Conservation (phyloP, 1,140 invertebrate species). For the Micrasema minimum region DNA sequence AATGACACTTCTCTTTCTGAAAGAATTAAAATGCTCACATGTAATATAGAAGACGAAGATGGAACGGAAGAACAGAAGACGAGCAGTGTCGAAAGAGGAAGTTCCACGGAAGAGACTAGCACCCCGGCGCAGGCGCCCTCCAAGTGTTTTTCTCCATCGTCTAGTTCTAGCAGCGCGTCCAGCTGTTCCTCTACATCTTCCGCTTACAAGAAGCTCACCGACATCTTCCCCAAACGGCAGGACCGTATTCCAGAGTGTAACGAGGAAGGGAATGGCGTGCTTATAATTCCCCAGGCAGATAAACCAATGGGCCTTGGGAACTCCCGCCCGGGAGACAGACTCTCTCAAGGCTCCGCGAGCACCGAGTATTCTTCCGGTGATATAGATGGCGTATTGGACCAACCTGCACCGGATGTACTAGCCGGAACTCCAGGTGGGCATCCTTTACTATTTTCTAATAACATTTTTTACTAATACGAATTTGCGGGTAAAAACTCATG, state of each 20-base stretch:
- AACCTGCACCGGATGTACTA: constrained; percentile 77
- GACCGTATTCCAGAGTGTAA: constrained; percentile 61
- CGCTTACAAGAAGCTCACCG: constrained; percentile 76
- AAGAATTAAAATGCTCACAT: constrained; percentile 82
- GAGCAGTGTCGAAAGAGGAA: constrained; percentile 47
- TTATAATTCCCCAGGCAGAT: constrained; percentile 60
- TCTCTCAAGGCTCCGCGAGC: constrained; percentile 58
- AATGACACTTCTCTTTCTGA: constrained; percentile 79
- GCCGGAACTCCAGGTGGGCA: constrained; percentile 74
- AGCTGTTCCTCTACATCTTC: constrained; percentile 66
- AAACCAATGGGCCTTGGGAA: constrained; percentile 54
- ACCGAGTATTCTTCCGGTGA: constrained; percentile 60
- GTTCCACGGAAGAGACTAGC: constrained; percentile 54
- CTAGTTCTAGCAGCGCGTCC: constrained; percentile 61
- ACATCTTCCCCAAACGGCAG: constrained; percentile 69
- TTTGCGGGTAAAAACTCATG: too few species aligned
- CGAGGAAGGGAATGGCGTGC: constrained; percentile 59
- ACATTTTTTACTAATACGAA: background rate
- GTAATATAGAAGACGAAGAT: constrained; percentile 75
- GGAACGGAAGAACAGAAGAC: constrained; percentile 23
- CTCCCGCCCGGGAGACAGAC: constrained; percentile 63
- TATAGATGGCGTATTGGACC: constrained; percentile 62
- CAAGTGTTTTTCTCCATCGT: constrained; percentile 68
- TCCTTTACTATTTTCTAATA: background rate
- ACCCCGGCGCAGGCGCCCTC: constrained; percentile 60